phyloP scores from a whole-genome alignment of 1,140 invertebrate genomes.

The Brachionus rotundiformis region DNA sequence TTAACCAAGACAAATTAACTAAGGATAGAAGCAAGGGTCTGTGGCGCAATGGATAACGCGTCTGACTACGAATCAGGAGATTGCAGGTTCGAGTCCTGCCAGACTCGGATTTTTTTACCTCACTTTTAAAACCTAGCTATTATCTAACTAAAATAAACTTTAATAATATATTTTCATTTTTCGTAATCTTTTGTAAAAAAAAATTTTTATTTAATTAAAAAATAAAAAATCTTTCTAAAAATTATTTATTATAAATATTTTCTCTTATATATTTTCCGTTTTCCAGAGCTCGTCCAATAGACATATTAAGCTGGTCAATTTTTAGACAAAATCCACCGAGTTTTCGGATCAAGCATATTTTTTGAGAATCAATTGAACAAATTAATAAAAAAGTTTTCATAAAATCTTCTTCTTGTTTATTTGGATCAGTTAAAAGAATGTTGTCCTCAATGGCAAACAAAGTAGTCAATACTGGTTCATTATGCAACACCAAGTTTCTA shows the following conservation, averaged over 20 bases:
- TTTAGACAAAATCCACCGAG: constrained; percentile 41
- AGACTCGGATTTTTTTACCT: neutral
- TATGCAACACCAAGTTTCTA: neutral
- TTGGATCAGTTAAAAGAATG: constrained; percentile 39
- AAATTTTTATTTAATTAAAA: no score
- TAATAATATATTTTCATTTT: no score
- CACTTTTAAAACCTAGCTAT: no score
- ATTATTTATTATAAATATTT: constrained; percentile 38
- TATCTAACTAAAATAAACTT: no score
- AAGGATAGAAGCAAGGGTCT: no score
- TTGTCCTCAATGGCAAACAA: constrained; percentile 45
- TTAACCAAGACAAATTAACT: no score
- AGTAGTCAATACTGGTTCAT: constrained; percentile 30
- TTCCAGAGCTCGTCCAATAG: neutral
- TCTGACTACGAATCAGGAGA: neutral
- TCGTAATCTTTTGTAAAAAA: no score
- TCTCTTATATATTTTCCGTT: constrained; percentile 42
- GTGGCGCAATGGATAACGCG: neutral
- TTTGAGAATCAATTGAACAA: neutral
- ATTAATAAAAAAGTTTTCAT: constrained; percentile 43
- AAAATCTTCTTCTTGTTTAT: constrained; percentile 51
- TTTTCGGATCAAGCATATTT: constrained; percentile 36
- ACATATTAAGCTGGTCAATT: constrained; percentile 32
- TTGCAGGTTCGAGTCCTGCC: neutral
- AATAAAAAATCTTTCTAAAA: neutral